A percentile compares a stretch with the other conserved stretches of the same genome.
phyloP scores from a whole-genome alignment of 2,888 invertebrate species.

The Thecophora atra region DNA sequence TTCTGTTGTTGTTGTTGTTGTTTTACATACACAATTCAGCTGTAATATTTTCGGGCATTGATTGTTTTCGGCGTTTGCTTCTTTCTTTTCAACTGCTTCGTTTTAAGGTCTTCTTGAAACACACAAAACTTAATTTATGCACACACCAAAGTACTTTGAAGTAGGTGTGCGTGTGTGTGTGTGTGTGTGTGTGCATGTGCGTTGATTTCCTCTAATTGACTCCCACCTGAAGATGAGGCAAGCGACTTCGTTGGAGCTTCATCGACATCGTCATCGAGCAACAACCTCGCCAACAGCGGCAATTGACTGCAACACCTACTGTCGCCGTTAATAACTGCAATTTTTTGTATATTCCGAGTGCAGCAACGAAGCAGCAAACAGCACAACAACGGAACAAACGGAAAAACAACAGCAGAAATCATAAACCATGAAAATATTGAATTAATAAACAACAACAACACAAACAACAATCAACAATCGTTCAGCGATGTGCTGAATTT shows the following conservation, averaged over 20 bases:
- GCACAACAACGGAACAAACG: neutral
- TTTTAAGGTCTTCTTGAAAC: conserved; percentile 23
- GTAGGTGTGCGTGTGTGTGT: conserved; percentile 3
- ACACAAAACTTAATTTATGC: neutral
- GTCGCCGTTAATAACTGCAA: conserved; percentile 32
- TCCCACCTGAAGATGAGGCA: conserved; percentile 15
- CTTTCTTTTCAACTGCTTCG: neutral
- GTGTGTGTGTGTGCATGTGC: conserved; percentile 10
- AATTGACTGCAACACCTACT: conserved; percentile 34
- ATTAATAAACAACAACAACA: neutral
- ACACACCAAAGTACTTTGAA: neutral
- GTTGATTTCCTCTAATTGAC: conserved; percentile 22
- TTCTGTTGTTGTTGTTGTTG: conserved; percentile 38
- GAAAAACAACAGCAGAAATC: neutral
- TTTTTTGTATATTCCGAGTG: neutral
- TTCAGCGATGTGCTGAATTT: neutral
- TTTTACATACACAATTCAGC: conserved; percentile 29
- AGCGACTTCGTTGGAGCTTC: neutral
- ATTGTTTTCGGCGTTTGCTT: neutral
- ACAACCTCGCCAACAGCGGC: conserved; percentile 10
- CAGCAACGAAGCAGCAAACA: neutral
- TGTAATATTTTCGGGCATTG: conserved; percentile 26
- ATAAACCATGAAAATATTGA: conserved; percentile 26
- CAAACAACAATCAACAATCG: conserved; percentile 4
- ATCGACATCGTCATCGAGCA: neutral